Evolutionary conservation across 2,797 vertebrate species (phyloP).

Genomic region (Micrastur ruficollis): DNA sequence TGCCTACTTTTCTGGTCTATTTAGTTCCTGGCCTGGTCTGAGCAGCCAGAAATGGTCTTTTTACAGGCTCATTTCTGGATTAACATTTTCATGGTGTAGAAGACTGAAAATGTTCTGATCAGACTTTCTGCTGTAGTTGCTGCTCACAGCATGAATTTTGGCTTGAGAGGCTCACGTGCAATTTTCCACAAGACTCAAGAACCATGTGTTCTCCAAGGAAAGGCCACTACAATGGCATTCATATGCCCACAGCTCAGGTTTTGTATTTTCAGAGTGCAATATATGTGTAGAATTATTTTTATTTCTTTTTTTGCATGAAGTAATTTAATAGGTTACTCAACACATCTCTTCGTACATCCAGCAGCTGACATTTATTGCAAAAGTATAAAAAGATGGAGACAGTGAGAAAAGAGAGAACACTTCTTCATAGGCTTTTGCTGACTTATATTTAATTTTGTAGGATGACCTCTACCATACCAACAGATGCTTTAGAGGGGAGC

Average conservation of each 20-base stretch:
- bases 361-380: background rate
- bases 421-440: background rate
- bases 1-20: background rate
- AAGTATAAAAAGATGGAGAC: background rate
- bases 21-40: background rate
- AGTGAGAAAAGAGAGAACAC: background rate
- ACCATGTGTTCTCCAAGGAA: background rate
- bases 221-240: background rate
- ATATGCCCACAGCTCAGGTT: background rate
- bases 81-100: background rate
- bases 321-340: background rate
- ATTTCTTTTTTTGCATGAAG: background rate
- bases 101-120: background rate
- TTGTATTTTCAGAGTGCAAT: background rate
- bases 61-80: background rate
- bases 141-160: background rate
- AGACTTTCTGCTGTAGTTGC: background rate
- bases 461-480: background rate
- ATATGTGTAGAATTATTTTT: background rate
- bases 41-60: background rate
- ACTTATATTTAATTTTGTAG: background rate
- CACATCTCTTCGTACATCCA: background rate
- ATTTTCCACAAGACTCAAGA: background rate
- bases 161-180: accelerated
- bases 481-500: background rate